A percentile compares a stretch with the other conserved stretches of the same genome.
phyloP scores from a whole-genome alignment of 2,797 vertebrate species.

The Podarcis lilfordi region DNA sequence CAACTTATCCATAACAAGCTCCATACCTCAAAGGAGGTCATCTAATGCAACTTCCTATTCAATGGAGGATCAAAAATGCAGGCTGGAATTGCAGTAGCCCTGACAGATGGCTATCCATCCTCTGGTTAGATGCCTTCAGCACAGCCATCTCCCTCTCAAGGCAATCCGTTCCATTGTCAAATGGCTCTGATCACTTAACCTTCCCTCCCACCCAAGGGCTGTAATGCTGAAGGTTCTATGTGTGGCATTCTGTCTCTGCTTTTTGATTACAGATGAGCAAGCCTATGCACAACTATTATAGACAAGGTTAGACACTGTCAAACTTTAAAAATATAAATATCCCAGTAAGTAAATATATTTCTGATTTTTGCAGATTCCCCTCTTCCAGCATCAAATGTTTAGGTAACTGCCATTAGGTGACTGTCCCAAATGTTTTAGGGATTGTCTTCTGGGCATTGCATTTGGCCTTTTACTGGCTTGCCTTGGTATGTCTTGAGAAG shows the following conservation, averaged over 20 bases:
- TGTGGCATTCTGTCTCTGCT: neutral
- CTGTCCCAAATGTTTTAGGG: no score
- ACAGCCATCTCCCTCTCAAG: no score
- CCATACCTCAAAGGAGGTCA: neutral
- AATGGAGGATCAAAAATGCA: no score
- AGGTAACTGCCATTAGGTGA: no score
- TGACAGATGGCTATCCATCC: no score
- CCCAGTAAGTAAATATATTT: neutral
- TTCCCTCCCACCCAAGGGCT: neutral
- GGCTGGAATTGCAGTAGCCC: no score
- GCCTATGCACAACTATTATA: neutral
- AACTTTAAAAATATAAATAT: neutral
- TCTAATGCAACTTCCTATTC: no score
- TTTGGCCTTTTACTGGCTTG: neutral
- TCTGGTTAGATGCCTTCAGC: no score
- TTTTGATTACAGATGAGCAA: neutral
- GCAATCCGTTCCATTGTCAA: neutral
- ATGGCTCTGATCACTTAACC: neutral
- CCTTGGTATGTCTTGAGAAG: no score
- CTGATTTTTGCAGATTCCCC: neutral
- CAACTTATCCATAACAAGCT: neutral
- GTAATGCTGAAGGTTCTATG: neutral
- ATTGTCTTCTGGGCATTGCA: neutral
- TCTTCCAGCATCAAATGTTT: neutral
- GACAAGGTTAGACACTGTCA: neutral